Evolutionary conservation across 2,888 invertebrate genomes (phyloP).

Genomic region (Apantesis nais): DNA sequence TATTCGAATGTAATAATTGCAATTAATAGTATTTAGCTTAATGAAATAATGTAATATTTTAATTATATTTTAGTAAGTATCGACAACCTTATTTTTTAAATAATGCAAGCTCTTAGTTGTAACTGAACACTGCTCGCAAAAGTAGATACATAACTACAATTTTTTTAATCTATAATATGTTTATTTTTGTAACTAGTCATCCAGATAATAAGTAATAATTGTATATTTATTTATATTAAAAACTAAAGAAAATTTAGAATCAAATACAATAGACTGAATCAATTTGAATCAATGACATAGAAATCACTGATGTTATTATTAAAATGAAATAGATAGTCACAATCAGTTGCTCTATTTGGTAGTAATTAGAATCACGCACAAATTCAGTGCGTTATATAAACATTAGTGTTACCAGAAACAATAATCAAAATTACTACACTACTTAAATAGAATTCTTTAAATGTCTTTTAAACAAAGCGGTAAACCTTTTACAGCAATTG

Average conservation of each 20-base stretch:
- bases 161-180: neutral
- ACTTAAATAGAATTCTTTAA: neutral
- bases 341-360: neutral
- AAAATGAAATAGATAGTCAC: neutral
- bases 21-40: conserved; percentile 39
- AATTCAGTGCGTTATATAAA: neutral
- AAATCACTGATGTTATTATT: neutral
- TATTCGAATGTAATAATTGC: conserved; percentile 45
- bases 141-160: neutral
- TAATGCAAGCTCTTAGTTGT: neutral
- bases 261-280: neutral
- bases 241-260: too few relatives aligned
- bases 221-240: neutral
- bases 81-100: conserved; percentile 42
- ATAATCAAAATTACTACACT: neutral
- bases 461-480: too few relatives aligned
- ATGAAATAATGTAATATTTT: conserved; percentile 39
- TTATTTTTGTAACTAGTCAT: conserved; percentile 1
- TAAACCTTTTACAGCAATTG: neutral
- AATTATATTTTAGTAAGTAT: conserved; percentile 40
- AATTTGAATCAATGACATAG: neutral
- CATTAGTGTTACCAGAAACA: neutral
- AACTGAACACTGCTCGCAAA: neutral
- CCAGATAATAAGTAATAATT: neutral
- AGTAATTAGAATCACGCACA: neutral